phyloP scores from a whole-genome alignment of 2,888 invertebrate genomes.

The Polydrusus tereticollis region DNA sequence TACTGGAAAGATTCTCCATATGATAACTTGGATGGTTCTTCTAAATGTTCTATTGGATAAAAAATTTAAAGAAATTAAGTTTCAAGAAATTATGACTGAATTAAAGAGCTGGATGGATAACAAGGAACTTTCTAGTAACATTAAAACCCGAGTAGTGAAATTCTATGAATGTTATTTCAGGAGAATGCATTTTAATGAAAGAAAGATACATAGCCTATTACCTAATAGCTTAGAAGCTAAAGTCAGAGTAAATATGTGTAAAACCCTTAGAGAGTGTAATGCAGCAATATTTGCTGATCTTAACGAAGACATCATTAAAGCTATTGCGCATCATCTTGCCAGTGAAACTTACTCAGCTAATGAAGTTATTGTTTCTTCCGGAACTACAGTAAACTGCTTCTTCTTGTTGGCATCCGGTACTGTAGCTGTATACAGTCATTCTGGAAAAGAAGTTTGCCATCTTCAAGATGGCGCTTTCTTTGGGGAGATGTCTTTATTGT shows the following conservation, averaged over 20 bases:
- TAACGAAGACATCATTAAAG: conserved; percentile 67
- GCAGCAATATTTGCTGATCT: conserved; percentile 70
- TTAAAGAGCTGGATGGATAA: conserved; percentile 64
- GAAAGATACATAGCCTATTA: conserved; percentile 55
- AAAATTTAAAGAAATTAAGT: conserved; percentile 62
- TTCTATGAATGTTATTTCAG: conserved; percentile 66
- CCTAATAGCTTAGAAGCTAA: conserved; percentile 59
- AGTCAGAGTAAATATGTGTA: conserved; percentile 71
- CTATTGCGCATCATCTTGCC: conserved; percentile 69
- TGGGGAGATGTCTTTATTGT: conserved; percentile 73
- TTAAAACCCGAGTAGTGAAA: conserved; percentile 62
- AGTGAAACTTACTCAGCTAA: conserved; percentile 73
- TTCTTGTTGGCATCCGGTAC: conserved; percentile 75
- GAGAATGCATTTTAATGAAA: conserved; percentile 65
- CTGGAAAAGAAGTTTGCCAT: conserved; percentile 71
- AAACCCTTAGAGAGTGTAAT: conserved; percentile 69
- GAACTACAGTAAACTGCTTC: conserved; percentile 73
- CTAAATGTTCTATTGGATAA: conserved; percentile 49
- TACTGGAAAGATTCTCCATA: conserved; percentile 46
- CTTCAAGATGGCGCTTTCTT: conserved; percentile 73
- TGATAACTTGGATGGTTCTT: conserved; percentile 40
- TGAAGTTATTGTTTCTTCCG: conserved; percentile 73
- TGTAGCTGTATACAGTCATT: conserved; percentile 72
- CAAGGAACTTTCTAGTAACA: conserved; percentile 63
- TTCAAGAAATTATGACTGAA: conserved; percentile 65